Evolutionary conservation across 2,888 invertebrate species (phyloP).

Genomic region (Unio delphinus): DNA sequence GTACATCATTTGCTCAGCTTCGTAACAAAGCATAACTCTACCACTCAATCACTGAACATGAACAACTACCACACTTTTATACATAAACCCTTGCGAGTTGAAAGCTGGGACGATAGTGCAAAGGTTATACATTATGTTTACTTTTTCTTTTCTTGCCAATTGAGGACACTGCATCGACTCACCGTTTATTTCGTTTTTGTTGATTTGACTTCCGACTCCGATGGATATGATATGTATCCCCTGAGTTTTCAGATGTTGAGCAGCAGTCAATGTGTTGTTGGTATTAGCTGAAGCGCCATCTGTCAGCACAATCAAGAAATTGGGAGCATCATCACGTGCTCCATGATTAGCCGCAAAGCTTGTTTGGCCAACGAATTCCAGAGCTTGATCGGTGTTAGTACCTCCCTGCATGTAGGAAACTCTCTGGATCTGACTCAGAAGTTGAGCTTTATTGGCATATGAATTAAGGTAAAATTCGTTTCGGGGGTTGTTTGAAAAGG

Average conservation of each 20-base stretch:
- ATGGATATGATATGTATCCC: neutral
- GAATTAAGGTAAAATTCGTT: conserved; percentile 39
- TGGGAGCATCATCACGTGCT: conserved; percentile 24
- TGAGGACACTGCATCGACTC: no score
- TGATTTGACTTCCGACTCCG: conserved; percentile 3
- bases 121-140: no score
- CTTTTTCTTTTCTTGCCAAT: no score
- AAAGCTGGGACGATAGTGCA: no score
- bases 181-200: conserved; percentile 15
- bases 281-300: conserved; percentile 31
- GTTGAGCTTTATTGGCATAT: conserved; percentile 20
- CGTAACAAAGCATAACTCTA: no score
- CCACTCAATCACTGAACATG: no score
- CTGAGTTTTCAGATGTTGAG: neutral
- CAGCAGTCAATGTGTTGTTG: conserved; percentile 9
- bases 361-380: conserved; percentile 24
- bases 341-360: conserved; percentile 33
- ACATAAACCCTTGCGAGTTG: no score
- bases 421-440: conserved; percentile 32
- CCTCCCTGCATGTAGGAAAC: conserved; percentile 20
- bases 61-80: no score
- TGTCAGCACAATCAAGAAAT: conserved; percentile 39
- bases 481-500: conserved; percentile 22
- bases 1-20: no score
- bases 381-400: conserved; percentile 33